Percentiles rank a stretch among this genome's conserved stretches.
Evolutionary conservation across 2,113 vertebrate genomes (phyloP).

Genomic region (Hydrolagus affinis): DNA sequence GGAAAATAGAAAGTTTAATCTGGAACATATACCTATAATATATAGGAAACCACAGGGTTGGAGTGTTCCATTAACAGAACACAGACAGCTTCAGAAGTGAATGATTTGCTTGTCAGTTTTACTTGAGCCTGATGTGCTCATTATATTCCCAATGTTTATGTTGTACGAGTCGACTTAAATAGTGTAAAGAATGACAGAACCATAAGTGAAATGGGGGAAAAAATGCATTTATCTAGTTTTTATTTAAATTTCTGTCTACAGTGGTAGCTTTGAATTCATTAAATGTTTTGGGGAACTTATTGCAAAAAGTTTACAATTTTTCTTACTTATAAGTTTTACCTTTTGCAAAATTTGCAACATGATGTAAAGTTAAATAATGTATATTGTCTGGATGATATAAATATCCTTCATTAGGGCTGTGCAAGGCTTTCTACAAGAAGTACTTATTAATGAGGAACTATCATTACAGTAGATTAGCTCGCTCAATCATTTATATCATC

Average conservation of each 20-base stretch:
- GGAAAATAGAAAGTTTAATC: constrained; percentile 64
- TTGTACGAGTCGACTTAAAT: constrained; percentile 55
- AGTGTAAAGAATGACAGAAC: constrained; percentile 53
- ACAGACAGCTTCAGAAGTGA: constrained; percentile 73
- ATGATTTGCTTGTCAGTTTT: constrained; percentile 57
- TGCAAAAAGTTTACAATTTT: background rate
- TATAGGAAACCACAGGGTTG: constrained; percentile 66
- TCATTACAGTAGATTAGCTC: background rate
- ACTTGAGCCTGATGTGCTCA: constrained; percentile 67
- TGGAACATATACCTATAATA: constrained; percentile 72
- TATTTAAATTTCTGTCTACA: background rate
- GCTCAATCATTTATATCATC: background rate
- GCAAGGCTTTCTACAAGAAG: background rate
- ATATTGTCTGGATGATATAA: background rate
- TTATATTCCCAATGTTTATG: constrained; percentile 56
- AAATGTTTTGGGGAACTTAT: background rate
- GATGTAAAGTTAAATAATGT: background rate
- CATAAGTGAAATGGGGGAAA: constrained; percentile 42
- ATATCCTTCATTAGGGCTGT: background rate
- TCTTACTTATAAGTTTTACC: constrained; percentile 1
- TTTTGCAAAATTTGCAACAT: background rate
- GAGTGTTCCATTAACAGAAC: constrained; percentile 73
- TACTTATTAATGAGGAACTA: background rate
- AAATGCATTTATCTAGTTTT: background rate
- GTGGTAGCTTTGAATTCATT: background rate